A percentile compares a stretch with the other conserved stretches of the same genome.
Conservation (phyloP, 2,797 vertebrate genomes). For the Botia almorhae region DNA sequence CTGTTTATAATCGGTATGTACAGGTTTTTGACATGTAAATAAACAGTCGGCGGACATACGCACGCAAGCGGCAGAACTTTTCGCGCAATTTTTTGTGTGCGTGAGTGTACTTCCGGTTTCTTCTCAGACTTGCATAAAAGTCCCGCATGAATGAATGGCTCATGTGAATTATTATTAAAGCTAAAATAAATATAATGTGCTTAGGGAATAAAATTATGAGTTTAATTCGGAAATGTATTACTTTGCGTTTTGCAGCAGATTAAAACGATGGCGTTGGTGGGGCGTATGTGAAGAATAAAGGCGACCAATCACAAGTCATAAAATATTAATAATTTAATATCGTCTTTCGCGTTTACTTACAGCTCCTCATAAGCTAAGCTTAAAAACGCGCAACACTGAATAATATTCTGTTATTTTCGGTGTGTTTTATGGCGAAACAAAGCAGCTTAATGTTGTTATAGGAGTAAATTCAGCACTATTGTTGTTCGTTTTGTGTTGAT, state of each 20-base stretch:
- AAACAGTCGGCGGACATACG: not conserved
- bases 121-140: not conserved
- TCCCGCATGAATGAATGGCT: not conserved
- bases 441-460: not conserved
- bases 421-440: too few relatives aligned
- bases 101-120: conserved; percentile 45
- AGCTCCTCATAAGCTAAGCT: not conserved
- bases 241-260: not conserved
- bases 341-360: not conserved
- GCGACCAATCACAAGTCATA: not conserved
- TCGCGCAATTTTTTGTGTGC: conserved; percentile 39
- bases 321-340: not conserved
- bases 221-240: not conserved
- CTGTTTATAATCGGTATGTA: not conserved
- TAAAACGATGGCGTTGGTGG: not conserved
- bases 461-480: not conserved
- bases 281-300: not conserved
- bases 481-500: accelerated
- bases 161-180: too few relatives aligned
- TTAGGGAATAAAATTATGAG: too few relatives aligned
- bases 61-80: not conserved
- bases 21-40: not conserved
- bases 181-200: too few relatives aligned
- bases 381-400: too few relatives aligned
- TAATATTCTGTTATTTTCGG: too few relatives aligned